Evolutionary conservation across 2,888 invertebrate genomes (phyloP).

Genomic region (Drosophila monieri): DNA sequence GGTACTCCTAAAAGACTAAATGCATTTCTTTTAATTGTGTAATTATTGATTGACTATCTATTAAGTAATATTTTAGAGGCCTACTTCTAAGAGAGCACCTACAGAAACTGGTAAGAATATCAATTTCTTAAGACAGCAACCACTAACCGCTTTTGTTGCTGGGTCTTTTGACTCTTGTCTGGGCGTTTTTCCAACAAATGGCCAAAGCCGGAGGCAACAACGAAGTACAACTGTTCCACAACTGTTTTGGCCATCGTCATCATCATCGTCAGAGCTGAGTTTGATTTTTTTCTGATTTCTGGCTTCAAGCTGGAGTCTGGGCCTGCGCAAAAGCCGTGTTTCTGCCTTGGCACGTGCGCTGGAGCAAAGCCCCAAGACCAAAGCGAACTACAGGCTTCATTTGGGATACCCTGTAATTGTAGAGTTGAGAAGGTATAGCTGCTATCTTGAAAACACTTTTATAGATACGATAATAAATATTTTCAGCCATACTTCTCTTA

Average conservation of each 20-base stretch:
- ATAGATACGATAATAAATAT: too few relatives aligned
- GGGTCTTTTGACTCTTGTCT: slow-evolving; percentile 7
- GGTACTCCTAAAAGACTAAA: background rate
- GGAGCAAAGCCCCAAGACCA: slow-evolving; percentile 45
- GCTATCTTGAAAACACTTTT: background rate
- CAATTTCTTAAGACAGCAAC: background rate
- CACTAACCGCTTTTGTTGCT: slow-evolving; percentile 6
- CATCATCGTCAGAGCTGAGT: slow-evolving; percentile 29
- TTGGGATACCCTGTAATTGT: slow-evolving; percentile 26
- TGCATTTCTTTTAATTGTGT: background rate
- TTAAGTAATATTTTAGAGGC: background rate
- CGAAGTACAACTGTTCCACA: slow-evolving; percentile 46
- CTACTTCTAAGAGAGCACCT: too few relatives aligned
- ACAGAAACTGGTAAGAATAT: background rate
- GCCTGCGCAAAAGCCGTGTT: slow-evolving; percentile 53
- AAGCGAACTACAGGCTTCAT: slow-evolving; percentile 30
- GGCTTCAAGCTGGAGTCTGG: slow-evolving; percentile 38
- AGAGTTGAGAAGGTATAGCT: background rate
- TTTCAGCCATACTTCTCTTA: background rate
- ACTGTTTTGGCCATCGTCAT: slow-evolving; percentile 41
- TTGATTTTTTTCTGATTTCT: slow-evolving; percentile 14
- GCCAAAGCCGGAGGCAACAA: slow-evolving; percentile 38
- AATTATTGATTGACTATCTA: background rate
- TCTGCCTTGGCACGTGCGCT: slow-evolving; percentile 71
- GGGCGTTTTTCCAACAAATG: slow-evolving; percentile 38